Base-by-base conservation (phyloP, 2,113 vertebrate genomes). In the Sinocyclocheilus maitianheensis region DNA sequence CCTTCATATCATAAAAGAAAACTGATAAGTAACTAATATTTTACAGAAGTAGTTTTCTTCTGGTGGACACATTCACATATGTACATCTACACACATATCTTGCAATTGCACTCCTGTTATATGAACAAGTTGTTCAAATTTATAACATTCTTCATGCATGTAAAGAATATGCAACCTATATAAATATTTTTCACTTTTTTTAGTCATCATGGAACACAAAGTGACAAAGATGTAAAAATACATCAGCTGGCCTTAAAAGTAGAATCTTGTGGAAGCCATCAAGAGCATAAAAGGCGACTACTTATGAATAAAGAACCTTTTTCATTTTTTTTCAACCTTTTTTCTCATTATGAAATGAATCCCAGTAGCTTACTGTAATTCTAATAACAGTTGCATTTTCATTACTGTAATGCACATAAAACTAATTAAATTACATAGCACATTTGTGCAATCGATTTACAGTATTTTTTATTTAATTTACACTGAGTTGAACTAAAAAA, bases 61-160 rank as follows among this genome's bases (percentile, higher is more conserved):
- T 24, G 43, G 18, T 63, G 62, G 46, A 79, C 67, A 84, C 75
- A 83, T 43, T 48, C 63, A 78, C 80, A 83, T 30, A 77, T 67
- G 60, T 55, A 58, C 55, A 77, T 43, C 43, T 24, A 76, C 79
- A 76, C 22, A 71, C n/a, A 85, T 43, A 63, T 24, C 58, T 63
- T 65, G 40, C n/a, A 62, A 65, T 65, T 81, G 79, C 79, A 30
- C 79, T 46, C 74, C 22, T 76, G 26, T 26, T 43, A 18, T 78
- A 37, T 55, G 30, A 58, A 78, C 51, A 53, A 20, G 14, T 34
- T 53, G 14, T 26, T 51, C 46, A 34, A 37, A 78, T 63, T n/a
- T 62, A 81, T 48, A 46, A 24, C n/a, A 46, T 81, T 46, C 60
- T 65, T 81, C 22, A 48, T 67, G 79, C 79, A 30, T 10, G 30